Evolutionary conservation across 2,797 vertebrate species (phyloP).

Genomic region (Cygnus olor): DNA sequence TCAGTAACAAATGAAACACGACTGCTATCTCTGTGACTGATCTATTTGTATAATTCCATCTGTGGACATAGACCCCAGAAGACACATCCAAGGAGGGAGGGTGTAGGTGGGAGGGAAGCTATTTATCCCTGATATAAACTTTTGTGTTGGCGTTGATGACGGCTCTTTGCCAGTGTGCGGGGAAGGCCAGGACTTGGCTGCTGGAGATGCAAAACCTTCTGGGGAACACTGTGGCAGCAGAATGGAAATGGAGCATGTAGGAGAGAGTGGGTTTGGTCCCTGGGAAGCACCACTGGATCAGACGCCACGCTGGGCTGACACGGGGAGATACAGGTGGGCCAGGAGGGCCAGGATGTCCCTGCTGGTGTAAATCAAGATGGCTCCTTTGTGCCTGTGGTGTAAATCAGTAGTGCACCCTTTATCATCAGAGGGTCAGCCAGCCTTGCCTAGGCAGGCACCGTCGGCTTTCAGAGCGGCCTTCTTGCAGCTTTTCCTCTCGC

Average conservation of each 20-base stretch:
- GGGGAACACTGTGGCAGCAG: constrained; percentile 70
- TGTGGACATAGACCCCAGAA: constrained; percentile 82
- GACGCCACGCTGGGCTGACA: background rate
- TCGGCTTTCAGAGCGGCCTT: background rate
- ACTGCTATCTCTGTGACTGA: constrained; percentile 85
- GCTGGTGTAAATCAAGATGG: background rate
- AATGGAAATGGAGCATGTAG: constrained; percentile 68
- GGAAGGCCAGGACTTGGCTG: constrained; percentile 9
- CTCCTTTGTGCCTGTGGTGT: background rate
- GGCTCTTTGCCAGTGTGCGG: constrained; percentile 75
- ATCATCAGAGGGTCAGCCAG: background rate
- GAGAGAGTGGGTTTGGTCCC: background rate
- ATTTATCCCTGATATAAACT: constrained; percentile 74
- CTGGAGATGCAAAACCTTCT: constrained; percentile 74
- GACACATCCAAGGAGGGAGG: constrained; percentile 38
- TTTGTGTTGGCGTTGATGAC: constrained; percentile 79
- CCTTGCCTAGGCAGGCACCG: background rate
- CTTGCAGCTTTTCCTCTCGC: background rate
- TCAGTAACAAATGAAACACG: constrained; percentile 91
- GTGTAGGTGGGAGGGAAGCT: constrained; percentile 34
- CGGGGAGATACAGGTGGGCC: background rate
- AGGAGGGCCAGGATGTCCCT: background rate
- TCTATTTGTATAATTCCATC: constrained; percentile 88
- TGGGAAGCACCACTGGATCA: background rate
- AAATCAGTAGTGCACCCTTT: background rate